phyloP scores from a whole-genome alignment of 2,113 vertebrate species.

The Alethe castanea region DNA sequence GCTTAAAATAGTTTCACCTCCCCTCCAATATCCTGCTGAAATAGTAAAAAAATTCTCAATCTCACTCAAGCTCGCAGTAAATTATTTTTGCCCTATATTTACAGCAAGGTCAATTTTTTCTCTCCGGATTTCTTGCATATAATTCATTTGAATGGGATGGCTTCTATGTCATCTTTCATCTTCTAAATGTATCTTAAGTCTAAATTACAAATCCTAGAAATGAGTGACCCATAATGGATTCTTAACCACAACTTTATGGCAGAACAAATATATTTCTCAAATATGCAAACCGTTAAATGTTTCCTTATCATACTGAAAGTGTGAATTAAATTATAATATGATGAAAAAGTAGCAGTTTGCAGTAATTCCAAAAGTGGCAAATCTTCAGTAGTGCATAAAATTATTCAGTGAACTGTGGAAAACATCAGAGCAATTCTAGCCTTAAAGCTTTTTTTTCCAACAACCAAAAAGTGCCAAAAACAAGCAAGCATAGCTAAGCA shows the following conservation, averaged over 20 bases:
- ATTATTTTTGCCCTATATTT: conserved; percentile 20
- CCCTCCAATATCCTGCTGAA: neutral
- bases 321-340: conserved; percentile 76
- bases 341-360: conserved; percentile 69
- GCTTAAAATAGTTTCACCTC: neutral
- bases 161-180: conserved; percentile 33
- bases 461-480: conserved; percentile 68
- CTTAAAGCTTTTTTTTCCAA: conserved; percentile 71
- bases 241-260: conserved; percentile 25
- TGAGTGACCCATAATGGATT: conserved; percentile 42
- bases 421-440: conserved; percentile 69
- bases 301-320: conserved; percentile 69
- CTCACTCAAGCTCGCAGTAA: neutral
- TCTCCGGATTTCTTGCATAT: neutral
- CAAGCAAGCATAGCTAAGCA: conserved; percentile 71
- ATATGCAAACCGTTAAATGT: conserved; percentile 55
- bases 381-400: conserved; percentile 71
- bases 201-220: conserved; percentile 40
- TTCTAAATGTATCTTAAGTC: conserved; percentile 34
- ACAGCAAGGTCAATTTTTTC: conserved; percentile 18
- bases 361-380: conserved; percentile 71
- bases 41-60: neutral
- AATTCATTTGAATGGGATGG: conserved; percentile 21
- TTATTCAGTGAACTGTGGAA: conserved; percentile 74
- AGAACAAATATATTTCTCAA: conserved; percentile 50